Evolutionary conservation across 2,797 vertebrate species (phyloP).

Genomic region (Anas capensis): DNA sequence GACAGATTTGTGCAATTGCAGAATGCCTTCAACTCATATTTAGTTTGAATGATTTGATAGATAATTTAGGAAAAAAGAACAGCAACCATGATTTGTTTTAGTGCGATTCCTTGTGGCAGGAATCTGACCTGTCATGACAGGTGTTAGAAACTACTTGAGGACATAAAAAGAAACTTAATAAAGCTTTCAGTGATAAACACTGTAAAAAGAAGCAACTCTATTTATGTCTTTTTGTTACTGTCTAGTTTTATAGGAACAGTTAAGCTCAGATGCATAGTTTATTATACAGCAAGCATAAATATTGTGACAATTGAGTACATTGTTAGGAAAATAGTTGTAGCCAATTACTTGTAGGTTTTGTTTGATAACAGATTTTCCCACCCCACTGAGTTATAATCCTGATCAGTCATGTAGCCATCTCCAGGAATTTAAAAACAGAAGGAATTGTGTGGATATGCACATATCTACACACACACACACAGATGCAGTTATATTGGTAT

Average conservation of each 20-base stretch:
- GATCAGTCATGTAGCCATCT: neutral
- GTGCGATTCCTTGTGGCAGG: conserved; percentile 51
- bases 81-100: conserved; percentile 46
- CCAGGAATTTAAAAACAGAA: neutral
- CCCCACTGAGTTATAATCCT: neutral
- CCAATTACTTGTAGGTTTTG: neutral
- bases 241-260: neutral
- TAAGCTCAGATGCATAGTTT: neutral
- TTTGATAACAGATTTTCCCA: neutral
- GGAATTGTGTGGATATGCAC: neutral
- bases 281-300: too few relatives aligned
- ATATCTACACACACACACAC: neutral
- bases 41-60: conserved; percentile 67
- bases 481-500: neutral
- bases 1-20: conserved; percentile 62
- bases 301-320: neutral
- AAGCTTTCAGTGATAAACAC: conserved; percentile 18
- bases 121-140: conserved; percentile 58
- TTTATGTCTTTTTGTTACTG: neutral
- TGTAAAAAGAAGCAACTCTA: neutral
- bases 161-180: conserved; percentile 32
- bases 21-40: conserved; percentile 75
- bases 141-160: conserved; percentile 64
- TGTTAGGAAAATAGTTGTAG: neutral
- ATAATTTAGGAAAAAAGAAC: neutral